Evolutionary conservation across 2,888 invertebrate species (phyloP).

Genomic region (Athalia circularis): DNA sequence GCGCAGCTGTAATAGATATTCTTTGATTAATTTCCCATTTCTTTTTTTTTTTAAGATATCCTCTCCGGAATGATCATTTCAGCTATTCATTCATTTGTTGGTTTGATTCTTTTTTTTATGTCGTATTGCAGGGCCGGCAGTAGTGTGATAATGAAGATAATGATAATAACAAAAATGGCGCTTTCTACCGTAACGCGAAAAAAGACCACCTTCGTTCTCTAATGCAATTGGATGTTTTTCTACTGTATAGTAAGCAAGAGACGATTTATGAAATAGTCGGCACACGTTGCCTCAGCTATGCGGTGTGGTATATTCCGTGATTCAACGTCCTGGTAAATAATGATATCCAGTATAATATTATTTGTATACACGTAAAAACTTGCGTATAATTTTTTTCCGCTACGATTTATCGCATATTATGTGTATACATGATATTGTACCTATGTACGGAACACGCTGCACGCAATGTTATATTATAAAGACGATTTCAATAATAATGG

Average conservation of each 20-base stretch:
- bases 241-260: neutral
- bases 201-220: constrained; percentile 8
- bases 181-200: constrained; percentile 20
- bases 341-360: no score
- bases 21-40: neutral
- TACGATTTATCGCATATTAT: no score
- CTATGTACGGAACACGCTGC: no score
- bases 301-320: no score
- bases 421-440: no score
- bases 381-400: no score
- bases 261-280: constrained; percentile 27
- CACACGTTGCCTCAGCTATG: constrained; percentile 30
- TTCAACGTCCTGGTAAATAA: no score
- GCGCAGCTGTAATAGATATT: neutral
- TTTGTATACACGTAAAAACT: no score
- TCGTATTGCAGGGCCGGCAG: neutral
- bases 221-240: constrained; percentile 32
- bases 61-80: neutral
- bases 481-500: no score
- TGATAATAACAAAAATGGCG: neutral
- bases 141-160: no score
- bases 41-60: neutral
- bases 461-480: no score
- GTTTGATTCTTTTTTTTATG: neutral
- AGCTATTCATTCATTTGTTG: neutral